phyloP scores from a whole-genome alignment of 2,797 vertebrate genomes.

The Amniataba percoides region DNA sequence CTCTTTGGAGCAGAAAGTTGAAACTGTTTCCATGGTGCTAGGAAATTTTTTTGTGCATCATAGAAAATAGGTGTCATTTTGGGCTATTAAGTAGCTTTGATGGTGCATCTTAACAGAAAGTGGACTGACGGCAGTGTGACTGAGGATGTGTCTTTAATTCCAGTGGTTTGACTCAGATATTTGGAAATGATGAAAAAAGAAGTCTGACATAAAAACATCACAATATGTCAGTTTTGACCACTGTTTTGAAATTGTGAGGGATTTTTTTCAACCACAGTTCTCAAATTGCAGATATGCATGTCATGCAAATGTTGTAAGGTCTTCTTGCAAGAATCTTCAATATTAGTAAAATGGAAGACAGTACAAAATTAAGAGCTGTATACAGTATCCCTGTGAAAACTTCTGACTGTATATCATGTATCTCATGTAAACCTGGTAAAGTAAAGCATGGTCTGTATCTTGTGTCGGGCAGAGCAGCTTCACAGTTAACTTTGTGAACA shows the following conservation, averaged over 20 bases:
- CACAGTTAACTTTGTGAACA: slow-evolving; percentile 80
- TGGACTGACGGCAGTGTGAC: slow-evolving; percentile 23
- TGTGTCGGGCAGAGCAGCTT: slow-evolving; percentile 59
- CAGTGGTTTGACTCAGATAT: slow-evolving; percentile 44
- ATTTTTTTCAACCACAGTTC: slow-evolving; percentile 1
- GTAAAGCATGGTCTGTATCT: slow-evolving; percentile 23
- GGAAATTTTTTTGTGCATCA: too few species aligned
- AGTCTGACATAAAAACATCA: slow-evolving; percentile 45
- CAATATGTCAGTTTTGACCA: slow-evolving; percentile 25
- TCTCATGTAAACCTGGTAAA: slow-evolving; percentile 27
- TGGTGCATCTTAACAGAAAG: slow-evolving; percentile 51
- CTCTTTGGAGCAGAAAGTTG: slow-evolving; percentile 46
- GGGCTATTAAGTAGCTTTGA: slow-evolving; percentile 63
- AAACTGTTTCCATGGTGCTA: slow-evolving; percentile 59
- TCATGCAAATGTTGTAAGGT: slow-evolving; percentile 8
- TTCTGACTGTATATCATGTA: slow-evolving; percentile 6
- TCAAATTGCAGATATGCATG: slow-evolving; percentile 28
- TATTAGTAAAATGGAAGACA: slow-evolving; percentile 29
- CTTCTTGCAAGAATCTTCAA: slow-evolving; percentile 27
- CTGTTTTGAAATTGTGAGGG: slow-evolving; percentile 3
- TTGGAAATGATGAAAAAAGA: slow-evolving; percentile 54
- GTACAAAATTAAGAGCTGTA: slow-evolving; percentile 16
- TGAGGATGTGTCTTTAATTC: slow-evolving; percentile 53
- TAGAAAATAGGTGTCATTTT: slow-evolving; percentile 54
- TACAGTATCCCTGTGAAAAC: slow-evolving; percentile 21